These are phyloP conservation scores for Schizotus pectinicornis DNA, from an alignment of 2,888 invertebrate genomes.

Conservation along the genomic window DNA sequence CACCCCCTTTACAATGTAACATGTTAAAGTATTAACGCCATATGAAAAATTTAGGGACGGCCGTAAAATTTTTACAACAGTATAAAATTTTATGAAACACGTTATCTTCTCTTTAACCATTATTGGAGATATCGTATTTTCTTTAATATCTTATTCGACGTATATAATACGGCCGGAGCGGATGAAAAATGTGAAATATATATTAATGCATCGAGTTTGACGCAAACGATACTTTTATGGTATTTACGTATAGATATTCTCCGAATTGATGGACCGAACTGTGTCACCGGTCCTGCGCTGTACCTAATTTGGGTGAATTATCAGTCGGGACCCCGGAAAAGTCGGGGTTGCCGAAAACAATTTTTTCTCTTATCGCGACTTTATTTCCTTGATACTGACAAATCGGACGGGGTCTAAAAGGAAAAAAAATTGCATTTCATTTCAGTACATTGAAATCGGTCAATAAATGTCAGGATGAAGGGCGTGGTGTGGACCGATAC, in stretches of 20 bases:
- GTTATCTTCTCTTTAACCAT: constrained; percentile 32
- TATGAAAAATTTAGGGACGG: constrained; percentile 30
- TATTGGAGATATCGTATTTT: constrained; percentile 28
- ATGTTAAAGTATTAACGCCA: constrained; percentile 26
- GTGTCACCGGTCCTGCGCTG: neutral
- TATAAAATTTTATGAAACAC: constrained; percentile 35
- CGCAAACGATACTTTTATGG: constrained; percentile 6
- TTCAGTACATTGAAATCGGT: constrained; percentile 23
- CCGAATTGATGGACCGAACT: neutral
- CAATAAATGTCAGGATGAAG: constrained; percentile 25
- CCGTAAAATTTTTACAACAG: constrained; percentile 32
- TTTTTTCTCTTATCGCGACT: no score
- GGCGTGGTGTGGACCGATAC: constrained; percentile 15
- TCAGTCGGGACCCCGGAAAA: no score
- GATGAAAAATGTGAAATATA: constrained; percentile 21
- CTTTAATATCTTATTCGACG: constrained; percentile 29
- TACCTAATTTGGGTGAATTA: no score
- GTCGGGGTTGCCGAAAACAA: no score
- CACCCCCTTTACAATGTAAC: constrained; percentile 20
- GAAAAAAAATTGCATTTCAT: constrained; percentile 10
- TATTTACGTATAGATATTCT: neutral
- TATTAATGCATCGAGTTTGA: constrained; percentile 16
- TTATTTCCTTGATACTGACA: neutral
- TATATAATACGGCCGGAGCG: constrained; percentile 11
- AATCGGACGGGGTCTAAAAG: neutral